A percentile compares a stretch with the other conserved stretches of the same genome.
phyloP scores from a whole-genome alignment of 2,888 invertebrate species.

The Drosophila mayaguana region DNA sequence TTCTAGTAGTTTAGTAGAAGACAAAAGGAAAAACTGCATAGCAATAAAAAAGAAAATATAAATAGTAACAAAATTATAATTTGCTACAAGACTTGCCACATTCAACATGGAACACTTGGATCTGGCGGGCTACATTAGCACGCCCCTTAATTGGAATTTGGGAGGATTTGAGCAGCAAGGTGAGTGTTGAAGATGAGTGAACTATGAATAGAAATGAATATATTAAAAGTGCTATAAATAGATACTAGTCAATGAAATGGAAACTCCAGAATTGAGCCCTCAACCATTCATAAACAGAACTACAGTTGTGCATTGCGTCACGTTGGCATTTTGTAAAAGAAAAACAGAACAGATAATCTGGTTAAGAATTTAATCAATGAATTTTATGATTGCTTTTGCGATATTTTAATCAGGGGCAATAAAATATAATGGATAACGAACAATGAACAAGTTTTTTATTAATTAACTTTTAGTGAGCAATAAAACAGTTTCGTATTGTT shows the following conservation, averaged over 20 bases:
- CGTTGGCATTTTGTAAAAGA: neutral
- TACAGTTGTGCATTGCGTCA: neutral
- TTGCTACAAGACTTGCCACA: constrained; percentile 54
- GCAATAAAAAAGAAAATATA: neutral
- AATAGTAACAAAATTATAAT: constrained; percentile 7
- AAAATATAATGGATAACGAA: neutral
- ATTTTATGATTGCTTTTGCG: neutral
- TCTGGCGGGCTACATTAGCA: constrained; percentile 81
- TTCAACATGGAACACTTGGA: constrained; percentile 83
- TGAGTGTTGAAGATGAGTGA: constrained; percentile 51
- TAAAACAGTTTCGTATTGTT: neutral
- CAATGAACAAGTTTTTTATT: neutral
- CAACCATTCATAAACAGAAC: neutral
- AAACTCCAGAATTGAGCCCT: neutral
- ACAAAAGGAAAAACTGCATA: constrained; percentile 4
- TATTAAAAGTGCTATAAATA: neutral
- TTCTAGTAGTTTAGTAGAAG: constrained; percentile 33
- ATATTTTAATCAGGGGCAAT: constrained; percentile 4
- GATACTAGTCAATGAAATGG: neutral
- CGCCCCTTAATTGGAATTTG: constrained; percentile 81
- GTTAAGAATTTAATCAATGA: constrained; percentile 25
- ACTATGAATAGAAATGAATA: neutral
- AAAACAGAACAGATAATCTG: neutral
- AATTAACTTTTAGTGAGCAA: neutral
- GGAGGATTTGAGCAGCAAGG: constrained; percentile 84